Percentiles rank a stretch among this genome's conserved stretches.
Evolutionary conservation across 92 coral and sea anemone species (phyloP).

Genomic region (Epizoanthus stellaris): DNA sequence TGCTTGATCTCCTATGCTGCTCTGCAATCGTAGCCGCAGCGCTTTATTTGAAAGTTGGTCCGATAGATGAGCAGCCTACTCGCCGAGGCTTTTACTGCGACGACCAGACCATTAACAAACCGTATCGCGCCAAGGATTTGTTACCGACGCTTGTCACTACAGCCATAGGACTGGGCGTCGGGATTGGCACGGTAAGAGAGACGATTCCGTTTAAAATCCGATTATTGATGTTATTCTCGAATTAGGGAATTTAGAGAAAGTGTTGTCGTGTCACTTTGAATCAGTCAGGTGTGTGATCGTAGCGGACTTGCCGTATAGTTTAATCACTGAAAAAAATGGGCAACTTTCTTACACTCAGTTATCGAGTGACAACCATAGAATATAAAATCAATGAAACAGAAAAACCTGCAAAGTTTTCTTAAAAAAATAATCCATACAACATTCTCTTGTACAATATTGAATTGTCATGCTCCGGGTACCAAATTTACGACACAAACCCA

Average conservation of each 20-base stretch:
- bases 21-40: constrained; percentile 14
- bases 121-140: constrained; percentile 48
- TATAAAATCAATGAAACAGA: too few relatives aligned
- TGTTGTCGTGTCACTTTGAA: neutral
- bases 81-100: constrained; percentile 90
- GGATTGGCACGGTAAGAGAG: constrained; percentile 19
- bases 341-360: too few relatives aligned
- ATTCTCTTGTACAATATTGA: too few relatives aligned
- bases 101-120: constrained; percentile 90
- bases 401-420: too few relatives aligned
- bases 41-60: constrained; percentile 29
- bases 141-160: neutral
- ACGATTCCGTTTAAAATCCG: neutral
- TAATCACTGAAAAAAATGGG: too few relatives aligned
- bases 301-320: too few relatives aligned
- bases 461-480: too few relatives aligned
- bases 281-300: too few relatives aligned
- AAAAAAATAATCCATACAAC: too few relatives aligned
- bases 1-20: constrained; percentile 24
- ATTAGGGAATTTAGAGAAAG: neutral
- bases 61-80: constrained; percentile 58
- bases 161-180: constrained; percentile 9
- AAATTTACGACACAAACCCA: too few relatives aligned
- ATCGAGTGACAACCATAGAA: too few relatives aligned
- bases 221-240: neutral